Evolutionary conservation across 2,113 vertebrate species (phyloP), one percentile per base, ranked within the genome.

Genomic region (Lagopus leucura): DNA sequence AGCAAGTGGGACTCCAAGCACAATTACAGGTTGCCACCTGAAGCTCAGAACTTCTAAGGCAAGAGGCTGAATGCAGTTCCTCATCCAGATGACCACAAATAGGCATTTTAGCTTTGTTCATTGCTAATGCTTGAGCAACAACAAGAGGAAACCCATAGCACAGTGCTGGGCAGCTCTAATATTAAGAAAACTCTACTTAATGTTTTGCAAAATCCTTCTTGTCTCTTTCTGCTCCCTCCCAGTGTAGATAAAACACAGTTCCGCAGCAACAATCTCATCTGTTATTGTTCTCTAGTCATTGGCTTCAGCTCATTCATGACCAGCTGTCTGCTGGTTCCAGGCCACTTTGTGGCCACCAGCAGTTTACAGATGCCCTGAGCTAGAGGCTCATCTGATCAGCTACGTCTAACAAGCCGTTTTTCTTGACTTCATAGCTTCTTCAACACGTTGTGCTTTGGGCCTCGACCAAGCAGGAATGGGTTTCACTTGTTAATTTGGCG

Each of bases 291-390:
- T 61, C 79, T 73, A 32, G 10, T 16, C 48, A 8, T 73, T 42
- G 58, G 69, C 10, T 64, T 36, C 34, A 80, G 80, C 83, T 72
- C 57, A 11, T 75, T 78, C 71, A 4, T 47, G 70, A 15, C 15
- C 93, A 43, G 80, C 72, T 84, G 69, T 86, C 55, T 92, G 86
- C 80, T 89, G 91, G 80, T 48, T 38, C 57, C 52, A 40, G 42
- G 65, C 81, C 94, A 93, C 32, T 42, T 84, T 21, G 22, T 36
- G 58, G 71, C 82, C 72, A 8, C 61, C 66, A 40, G 84, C 43
- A 87, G 47, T 89, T 79, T 40, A 76, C 65, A 64, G 67, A 45
- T 91, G 94, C 79, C 58, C 71, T 50, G 88, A 92, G 89, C 74
- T 64, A 73, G 48, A 47, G 73, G 40, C 57, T 87, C 38, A 12